phyloP scores from a whole-genome alignment of 2,888 invertebrate genomes.

The Amphimallon solstitiale region DNA sequence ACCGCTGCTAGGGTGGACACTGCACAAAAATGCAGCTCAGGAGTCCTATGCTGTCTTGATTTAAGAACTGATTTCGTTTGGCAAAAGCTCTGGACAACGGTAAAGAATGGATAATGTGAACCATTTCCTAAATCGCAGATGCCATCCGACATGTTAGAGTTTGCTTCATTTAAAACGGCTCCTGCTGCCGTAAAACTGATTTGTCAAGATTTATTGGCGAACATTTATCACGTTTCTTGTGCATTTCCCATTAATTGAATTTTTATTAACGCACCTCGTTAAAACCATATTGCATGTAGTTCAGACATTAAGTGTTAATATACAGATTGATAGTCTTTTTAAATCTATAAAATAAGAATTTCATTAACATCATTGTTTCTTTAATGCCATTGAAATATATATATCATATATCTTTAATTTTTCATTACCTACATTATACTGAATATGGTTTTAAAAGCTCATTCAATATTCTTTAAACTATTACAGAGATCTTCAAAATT shows the following conservation, averaged over 20 bases:
- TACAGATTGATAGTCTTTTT: too few species aligned
- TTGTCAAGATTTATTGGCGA: constrained; percentile 37
- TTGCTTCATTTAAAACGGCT: constrained; percentile 37
- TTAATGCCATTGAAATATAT: too few species aligned
- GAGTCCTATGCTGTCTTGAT: constrained; percentile 55
- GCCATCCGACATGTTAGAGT: constrained; percentile 46
- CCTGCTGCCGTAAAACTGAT: constrained; percentile 26
- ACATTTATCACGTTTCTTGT: constrained; percentile 28
- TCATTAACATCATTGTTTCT: too few species aligned
- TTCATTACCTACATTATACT: too few species aligned
- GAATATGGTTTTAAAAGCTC: too few species aligned
- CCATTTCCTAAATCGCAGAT: constrained; percentile 48
- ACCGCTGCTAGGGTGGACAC: constrained; percentile 56
- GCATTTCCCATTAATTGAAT: background rate
- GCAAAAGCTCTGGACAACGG: constrained; percentile 37
- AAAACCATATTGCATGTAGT: background rate
- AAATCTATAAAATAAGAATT: too few species aligned
- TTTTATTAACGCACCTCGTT: constrained; percentile 15
- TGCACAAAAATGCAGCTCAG: constrained; percentile 56
- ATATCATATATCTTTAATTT: too few species aligned
- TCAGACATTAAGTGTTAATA: too few species aligned
- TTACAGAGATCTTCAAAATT: too few species aligned
- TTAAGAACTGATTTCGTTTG: constrained; percentile 54
- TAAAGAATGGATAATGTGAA: constrained; percentile 50
- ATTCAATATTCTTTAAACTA: too few species aligned